A percentile compares a stretch with the other conserved stretches of the same genome.
Conservation (phyloP, 1,140 invertebrate genomes). For the Halesus radiatus region DNA sequence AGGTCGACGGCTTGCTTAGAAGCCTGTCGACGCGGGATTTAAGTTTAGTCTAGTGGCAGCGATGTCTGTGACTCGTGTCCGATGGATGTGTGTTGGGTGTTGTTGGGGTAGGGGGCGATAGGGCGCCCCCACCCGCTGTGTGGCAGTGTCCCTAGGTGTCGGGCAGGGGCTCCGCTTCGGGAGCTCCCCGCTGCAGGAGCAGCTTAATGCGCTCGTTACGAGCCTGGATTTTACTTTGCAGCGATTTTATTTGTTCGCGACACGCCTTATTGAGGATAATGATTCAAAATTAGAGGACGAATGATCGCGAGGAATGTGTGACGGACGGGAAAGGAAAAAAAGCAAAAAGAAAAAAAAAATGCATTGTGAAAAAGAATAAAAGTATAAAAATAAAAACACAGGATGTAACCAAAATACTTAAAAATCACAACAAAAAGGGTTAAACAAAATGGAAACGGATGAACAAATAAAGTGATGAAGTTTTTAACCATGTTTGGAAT, state of each 20-base stretch:
- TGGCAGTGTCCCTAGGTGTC: slow-evolving; percentile 68
- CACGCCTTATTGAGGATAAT: slow-evolving; percentile 77
- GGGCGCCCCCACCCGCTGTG: slow-evolving; percentile 27
- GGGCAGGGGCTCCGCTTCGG: slow-evolving; percentile 79
- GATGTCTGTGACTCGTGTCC: slow-evolving; percentile 35
- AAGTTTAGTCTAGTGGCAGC: slow-evolving; percentile 29
- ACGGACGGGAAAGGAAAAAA: slow-evolving; percentile 61
- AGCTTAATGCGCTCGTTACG: slow-evolving; percentile 90
- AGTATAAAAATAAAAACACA: slow-evolving; percentile 57
- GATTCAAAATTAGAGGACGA: slow-evolving; percentile 63
- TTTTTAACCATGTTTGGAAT: slow-evolving; percentile 48
- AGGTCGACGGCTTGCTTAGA: neutral
- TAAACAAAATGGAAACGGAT: no score
- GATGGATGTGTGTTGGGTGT: slow-evolving; percentile 19
- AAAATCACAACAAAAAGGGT: slow-evolving; percentile 42
- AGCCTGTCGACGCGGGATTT: neutral
- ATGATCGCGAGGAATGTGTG: slow-evolving; percentile 58
- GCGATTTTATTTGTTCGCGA: slow-evolving; percentile 85
- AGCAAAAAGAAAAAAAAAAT: slow-evolving; percentile 77
- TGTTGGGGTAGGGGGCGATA: slow-evolving; percentile 9
- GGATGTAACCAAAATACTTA: slow-evolving; percentile 53
- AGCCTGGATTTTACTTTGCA: slow-evolving; percentile 90
- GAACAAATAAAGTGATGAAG: slow-evolving; percentile 33
- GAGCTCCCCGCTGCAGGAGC: slow-evolving; percentile 85
- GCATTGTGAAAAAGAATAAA: slow-evolving; percentile 64